Evolutionary conservation across 2,113 vertebrate species (phyloP).

Genomic region (Xiphias gladius): DNA sequence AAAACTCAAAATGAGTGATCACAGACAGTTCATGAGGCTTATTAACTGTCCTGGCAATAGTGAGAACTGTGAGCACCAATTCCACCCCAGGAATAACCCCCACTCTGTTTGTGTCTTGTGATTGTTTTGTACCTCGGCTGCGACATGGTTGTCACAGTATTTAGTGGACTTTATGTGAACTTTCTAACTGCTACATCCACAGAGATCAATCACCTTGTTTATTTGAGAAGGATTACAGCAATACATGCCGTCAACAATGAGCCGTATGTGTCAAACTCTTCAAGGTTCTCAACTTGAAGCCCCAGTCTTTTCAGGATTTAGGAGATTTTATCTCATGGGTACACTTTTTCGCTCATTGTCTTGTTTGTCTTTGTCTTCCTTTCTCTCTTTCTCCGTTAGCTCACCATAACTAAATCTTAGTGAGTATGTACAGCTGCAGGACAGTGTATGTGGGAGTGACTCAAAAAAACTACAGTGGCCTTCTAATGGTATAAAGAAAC

Average conservation of each 20-base stretch:
- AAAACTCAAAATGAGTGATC: conserved; percentile 14
- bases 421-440: too few species aligned
- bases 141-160: neutral
- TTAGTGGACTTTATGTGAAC: neutral
- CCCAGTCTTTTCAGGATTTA: neutral
- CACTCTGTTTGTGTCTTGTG: neutral
- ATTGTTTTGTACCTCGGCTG: neutral
- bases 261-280: neutral
- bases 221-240: conserved; percentile 17
- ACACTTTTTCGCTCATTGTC: conserved; percentile 13
- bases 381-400: neutral
- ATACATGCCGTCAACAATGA: neutral
- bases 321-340: conserved; percentile 8
- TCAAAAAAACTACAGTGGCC: too few species aligned
- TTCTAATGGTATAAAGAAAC: too few species aligned
- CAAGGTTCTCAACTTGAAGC: neutral
- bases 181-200: neutral
- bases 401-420: conserved; percentile 8
- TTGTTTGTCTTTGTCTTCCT: neutral
- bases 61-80: neutral
- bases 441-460: too few species aligned
- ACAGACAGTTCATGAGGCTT: neutral
- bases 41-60: conserved; percentile 1
- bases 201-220: neutral
- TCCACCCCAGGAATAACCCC: neutral